A percentile compares a stretch with the other conserved stretches of the same genome.
Conservation (phyloP, 2,113 vertebrate genomes). For the Anser cygnoides region DNA sequence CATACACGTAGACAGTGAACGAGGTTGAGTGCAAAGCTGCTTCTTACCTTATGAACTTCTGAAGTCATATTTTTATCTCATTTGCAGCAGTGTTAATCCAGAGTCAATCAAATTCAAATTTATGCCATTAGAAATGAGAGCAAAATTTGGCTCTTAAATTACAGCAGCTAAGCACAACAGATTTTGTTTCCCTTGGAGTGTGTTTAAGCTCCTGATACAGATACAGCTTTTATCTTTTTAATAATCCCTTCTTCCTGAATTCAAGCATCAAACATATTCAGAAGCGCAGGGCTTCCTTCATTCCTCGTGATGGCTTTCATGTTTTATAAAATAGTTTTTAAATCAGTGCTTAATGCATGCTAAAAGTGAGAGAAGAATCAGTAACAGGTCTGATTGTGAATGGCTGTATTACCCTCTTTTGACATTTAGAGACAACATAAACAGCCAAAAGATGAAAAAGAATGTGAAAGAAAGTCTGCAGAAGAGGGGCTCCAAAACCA, state of each 20-base stretch:
- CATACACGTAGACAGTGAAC: neutral
- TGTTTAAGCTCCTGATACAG: slow-evolving; percentile 50
- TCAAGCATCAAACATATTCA: neutral
- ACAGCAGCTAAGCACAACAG: slow-evolving; percentile 40
- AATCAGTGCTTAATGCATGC: neutral
- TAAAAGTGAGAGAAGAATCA: slow-evolving; percentile 12
- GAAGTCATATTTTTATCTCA: slow-evolving; percentile 25
- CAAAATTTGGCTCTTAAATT: slow-evolving; percentile 20
- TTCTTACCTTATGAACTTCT: slow-evolving; percentile 3
- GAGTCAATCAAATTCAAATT: slow-evolving; percentile 57
- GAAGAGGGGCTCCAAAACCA: neutral
- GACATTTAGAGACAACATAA: neutral
- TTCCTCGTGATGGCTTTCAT: neutral
- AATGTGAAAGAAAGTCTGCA: neutral
- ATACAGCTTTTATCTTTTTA: slow-evolving; percentile 46
- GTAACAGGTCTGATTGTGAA: neutral
- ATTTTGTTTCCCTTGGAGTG: slow-evolving; percentile 49
- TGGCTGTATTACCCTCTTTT: neutral
- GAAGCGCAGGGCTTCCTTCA: neutral
- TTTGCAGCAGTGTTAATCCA: slow-evolving; percentile 21
- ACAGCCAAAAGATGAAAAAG: neutral
- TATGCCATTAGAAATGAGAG: slow-evolving; percentile 1
- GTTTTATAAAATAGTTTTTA: slow-evolving; percentile 9
- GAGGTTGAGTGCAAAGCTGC: neutral
- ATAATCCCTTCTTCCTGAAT: slow-evolving; percentile 28